phyloP scores from a whole-genome alignment of 2,113 vertebrate species.

The Orthonyx spaldingii region DNA sequence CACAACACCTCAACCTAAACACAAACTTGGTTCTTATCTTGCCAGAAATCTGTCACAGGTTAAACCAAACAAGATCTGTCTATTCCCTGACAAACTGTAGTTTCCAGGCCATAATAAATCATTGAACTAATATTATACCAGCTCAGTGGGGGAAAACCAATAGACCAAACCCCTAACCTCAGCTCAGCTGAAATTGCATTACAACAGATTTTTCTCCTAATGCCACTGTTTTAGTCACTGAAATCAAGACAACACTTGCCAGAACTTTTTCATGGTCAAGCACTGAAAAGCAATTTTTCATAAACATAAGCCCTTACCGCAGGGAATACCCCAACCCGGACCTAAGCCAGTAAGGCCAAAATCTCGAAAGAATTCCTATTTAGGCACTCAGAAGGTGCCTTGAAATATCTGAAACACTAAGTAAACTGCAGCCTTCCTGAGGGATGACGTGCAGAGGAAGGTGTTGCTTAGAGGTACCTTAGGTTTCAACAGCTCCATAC shows the following conservation, averaged over 20 bases:
- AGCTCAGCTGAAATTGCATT: neutral
- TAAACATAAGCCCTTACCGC: neutral
- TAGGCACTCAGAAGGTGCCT: neutral
- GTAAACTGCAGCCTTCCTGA: neutral
- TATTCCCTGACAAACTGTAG: neutral
- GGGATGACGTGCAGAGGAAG: neutral
- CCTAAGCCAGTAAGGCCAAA: neutral
- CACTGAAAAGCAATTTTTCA: neutral
- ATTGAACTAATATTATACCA: neutral
- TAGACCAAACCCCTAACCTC: neutral
- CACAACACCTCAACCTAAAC: neutral
- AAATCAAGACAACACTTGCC: neutral
- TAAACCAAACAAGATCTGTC: neutral
- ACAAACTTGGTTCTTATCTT: neutral
- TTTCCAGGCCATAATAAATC: neutral
- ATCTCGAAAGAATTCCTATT: neutral
- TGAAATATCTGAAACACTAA: neutral
- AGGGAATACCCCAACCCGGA: neutral
- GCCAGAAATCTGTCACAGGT: neutral
- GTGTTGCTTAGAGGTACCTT: neutral
- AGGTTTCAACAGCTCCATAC: neutral
- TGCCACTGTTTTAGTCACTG: neutral
- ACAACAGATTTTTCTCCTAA: neutral
- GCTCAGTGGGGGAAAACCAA: fast-evolving
- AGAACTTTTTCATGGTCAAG: neutral